Base-by-base conservation (phyloP, 2,113 vertebrate species). In the Carollia perspicillata region DNA sequence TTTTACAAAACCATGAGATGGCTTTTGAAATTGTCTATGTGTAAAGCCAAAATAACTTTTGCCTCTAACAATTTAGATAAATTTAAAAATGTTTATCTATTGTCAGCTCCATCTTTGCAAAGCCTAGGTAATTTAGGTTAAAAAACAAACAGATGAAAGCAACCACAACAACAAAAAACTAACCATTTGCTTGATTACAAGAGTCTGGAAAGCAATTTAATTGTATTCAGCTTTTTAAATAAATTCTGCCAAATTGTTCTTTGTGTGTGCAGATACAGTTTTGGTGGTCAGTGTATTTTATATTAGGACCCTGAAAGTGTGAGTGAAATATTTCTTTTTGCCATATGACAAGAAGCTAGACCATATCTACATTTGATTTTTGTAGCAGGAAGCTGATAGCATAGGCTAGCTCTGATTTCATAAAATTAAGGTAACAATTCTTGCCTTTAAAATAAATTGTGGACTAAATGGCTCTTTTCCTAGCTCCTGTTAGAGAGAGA, bases 171-270 rank as follows among this genome's bases (percentile, higher is more conserved):
- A 63, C 58, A 93, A 75, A 11, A 42, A 0, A 22, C 79, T 72
- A 95, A 84, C 44, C 40, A 44, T 92, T 96, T 89, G 9, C 65
- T 95, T 94, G 84, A 92, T 90, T 89, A 74, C 44, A 84, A 68
- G 30, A 78, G 66, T 40, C 26, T 83, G 17, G 30, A 88, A 92
- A 85, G 40, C 58, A 88, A 58, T 69, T 69, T 95, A 90, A 93
- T 96, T 96, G 81, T 72, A 37, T 90, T 96, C 47, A 51, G 55
- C 37, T 69, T 96, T 89, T 89, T 58, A 93, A 78, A 14, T 22
- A 51, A 51, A 89, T 92, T 95, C 84, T 95, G 69, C 49, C 89
- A 96, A 95, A 74, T 78, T 92, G 58, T 51, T 84, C 72, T 84
- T 5, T 75, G 71, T 75, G 6, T 84, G 7, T 75, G n/a, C n/a